Evolutionary conservation across 2,888 invertebrate genomes (phyloP), one percentile per base, ranked within the genome.

Genomic region (Lochmaea crataegi): DNA sequence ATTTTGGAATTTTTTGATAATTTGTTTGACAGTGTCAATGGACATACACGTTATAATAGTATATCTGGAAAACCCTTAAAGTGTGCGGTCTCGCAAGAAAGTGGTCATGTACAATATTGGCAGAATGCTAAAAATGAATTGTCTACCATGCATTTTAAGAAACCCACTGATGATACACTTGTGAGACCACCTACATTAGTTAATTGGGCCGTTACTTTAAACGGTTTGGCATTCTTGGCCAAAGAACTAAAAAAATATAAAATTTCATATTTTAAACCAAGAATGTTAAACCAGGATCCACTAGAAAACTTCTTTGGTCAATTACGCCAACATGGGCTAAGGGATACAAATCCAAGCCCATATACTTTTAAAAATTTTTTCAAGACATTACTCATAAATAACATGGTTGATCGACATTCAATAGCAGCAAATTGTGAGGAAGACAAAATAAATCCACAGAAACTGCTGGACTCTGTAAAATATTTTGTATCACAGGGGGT

Each of bases 391-490:
- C 22, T 56, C 0, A n/a, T 16, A 7, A 56, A 56, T 22, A 18
- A 56, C 22, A 56, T 56, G 56, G 56, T 56, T 56, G 11, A 56
- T 22, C 56, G 56, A 22, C 56, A 56, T 56, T 56, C 18, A 56
- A 11, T 56, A 6, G 16, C 56, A 18, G 16, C 22, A 4, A 56
- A 56, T 53, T 56, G 22, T 56, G 56, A 56, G 22, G 0, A 22
- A 22, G 18, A 56, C 11, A 22, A 22, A 56, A 18, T 22, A 22
- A 56, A 18, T 18, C 16, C 18, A 10, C 16, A 56, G 56, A 18
- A n/a, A 18, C 18, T 56, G 4, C 3, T 56, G 10, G 18, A 56
- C 18, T n/a, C 16, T 56, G 53, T 53, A 18, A 18, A 18, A 56
- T 18, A 56, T 56, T 56, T 56, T 18, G 56, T 56, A 56, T 10